Percentiles rank a stretch among this genome's conserved stretches.
Conservation (phyloP, 2,797 vertebrate genomes). For the Coregonus ussuriensis region DNA sequence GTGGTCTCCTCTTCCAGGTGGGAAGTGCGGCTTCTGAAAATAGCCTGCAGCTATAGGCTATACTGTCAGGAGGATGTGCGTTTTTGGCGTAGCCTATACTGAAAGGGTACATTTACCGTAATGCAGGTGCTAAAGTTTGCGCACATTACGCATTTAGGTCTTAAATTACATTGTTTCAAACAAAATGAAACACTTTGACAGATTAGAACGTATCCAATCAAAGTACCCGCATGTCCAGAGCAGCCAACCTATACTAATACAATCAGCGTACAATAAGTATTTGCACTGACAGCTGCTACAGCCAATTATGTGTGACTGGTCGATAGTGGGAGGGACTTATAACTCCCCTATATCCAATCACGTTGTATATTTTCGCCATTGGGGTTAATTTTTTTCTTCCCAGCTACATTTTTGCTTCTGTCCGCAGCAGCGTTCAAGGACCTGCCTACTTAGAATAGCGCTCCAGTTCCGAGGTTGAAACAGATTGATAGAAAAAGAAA, state of each 20-base stretch:
- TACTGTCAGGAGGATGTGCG: neutral
- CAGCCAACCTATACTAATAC: constrained; percentile 35
- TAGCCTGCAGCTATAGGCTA: neutral
- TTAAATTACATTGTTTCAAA: neutral
- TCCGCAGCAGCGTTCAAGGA: constrained; percentile 47
- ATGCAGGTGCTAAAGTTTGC: neutral
- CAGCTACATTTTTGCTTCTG: constrained; percentile 74
- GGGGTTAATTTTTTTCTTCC: constrained; percentile 64
- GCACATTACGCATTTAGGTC: neutral
- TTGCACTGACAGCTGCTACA: constrained; percentile 38
- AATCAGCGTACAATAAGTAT: constrained; percentile 59
- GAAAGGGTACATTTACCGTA: neutral
- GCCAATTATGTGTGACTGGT: constrained; percentile 57
- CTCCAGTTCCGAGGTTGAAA: constrained; percentile 42
- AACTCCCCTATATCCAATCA: constrained; percentile 63
- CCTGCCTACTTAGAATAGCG: constrained; percentile 55
- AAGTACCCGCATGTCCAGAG: constrained; percentile 35
- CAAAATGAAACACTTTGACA: constrained; percentile 1
- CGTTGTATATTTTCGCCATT: constrained; percentile 35
- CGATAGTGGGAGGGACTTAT: constrained; percentile 43
- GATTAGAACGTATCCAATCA: constrained; percentile 24
- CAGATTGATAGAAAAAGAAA: constrained; percentile 2
- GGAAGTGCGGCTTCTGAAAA: neutral
- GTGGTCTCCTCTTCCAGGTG: constrained; percentile 27
- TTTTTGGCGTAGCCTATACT: neutral